These are phyloP conservation scores for Agrenia bidenticulata DNA, from an alignment of 2,888 invertebrate genomes.

Conservation along the genomic window DNA sequence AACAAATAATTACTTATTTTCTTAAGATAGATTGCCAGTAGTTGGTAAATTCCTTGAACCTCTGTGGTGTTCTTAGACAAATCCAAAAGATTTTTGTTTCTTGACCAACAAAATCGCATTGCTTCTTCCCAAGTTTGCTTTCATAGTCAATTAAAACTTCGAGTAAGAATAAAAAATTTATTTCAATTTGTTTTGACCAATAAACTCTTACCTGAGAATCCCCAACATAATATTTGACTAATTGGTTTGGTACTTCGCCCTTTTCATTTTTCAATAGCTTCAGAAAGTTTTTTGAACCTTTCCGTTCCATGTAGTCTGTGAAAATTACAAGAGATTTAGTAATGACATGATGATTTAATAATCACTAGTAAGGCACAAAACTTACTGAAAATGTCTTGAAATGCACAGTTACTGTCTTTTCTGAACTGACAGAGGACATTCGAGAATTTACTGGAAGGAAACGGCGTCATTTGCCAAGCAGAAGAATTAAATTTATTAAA, in stretches of 20 bases:
- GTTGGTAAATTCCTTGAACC: not conserved
- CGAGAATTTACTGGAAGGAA: not conserved
- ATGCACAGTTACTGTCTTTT: not conserved
- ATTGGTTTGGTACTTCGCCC: too few relatives aligned
- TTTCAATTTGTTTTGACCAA: too few relatives aligned
- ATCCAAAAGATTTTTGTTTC: slow-evolving; percentile 6
- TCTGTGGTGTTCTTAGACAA: not conserved
- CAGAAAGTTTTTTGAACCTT: not conserved
- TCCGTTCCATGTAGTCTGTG: not conserved
- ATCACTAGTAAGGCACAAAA: too few relatives aligned
- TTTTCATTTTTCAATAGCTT: too few relatives aligned
- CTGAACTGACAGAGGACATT: slow-evolving; percentile 6
- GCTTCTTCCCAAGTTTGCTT: slow-evolving; percentile 12
- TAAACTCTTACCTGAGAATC: slow-evolving; percentile 12
- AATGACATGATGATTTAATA: too few relatives aligned
- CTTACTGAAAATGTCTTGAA: not conserved
- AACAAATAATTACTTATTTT: too few relatives aligned
- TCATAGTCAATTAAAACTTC: not conserved
- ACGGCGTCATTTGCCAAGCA: slow-evolving; percentile 3
- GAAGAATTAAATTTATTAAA: slow-evolving; percentile 6
- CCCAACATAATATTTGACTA: not conserved
- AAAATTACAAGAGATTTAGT: too few relatives aligned
- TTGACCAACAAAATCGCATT: slow-evolving; percentile 12
- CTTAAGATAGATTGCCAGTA: not conserved
- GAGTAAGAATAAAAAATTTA: too few relatives aligned